These are phyloP conservation scores for Metaphire vulgaris DNA, from an alignment of 1,140 invertebrate genomes.

Conservation along the genomic window DNA sequence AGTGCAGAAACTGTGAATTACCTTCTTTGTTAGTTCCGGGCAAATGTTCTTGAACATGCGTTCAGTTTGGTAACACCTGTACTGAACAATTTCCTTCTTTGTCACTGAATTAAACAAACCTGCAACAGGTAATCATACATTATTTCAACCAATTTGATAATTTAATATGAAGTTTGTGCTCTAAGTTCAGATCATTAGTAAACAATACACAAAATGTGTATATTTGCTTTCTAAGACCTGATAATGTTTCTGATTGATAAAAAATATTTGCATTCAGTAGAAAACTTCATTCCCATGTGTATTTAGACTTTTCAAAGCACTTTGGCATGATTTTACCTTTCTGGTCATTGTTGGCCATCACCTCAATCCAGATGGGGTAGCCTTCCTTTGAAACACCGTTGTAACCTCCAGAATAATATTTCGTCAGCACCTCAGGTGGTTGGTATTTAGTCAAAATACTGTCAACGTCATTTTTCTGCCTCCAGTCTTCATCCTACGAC, in stretches of 20 bases:
- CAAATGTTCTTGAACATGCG: neutral
- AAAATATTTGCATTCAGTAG: no score
- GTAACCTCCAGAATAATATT: neutral
- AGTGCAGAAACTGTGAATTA: no score
- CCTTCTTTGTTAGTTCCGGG: neutral
- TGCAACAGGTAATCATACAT: no score
- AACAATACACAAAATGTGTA: no score
- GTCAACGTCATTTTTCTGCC: neutral
- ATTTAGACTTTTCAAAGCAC: no score
- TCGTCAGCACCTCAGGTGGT: slow-evolving; percentile 5
- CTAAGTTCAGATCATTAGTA: no score
- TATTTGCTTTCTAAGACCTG: no score
- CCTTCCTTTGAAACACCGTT: neutral
- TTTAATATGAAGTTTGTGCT: no score
- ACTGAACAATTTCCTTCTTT: neutral
- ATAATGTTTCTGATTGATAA: no score
- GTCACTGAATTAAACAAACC: neutral
- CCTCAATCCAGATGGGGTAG: neutral
- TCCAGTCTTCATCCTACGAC: neutral
- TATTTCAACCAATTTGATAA: no score
- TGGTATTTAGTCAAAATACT: neutral
- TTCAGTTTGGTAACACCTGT: neutral
- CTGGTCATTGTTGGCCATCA: neutral
- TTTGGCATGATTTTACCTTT: slow-evolving; percentile 11
- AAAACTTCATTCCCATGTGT: no score